Evolutionary conservation across 2,888 invertebrate genomes (phyloP).

Genomic region (Eristalinus aeneus): DNA sequence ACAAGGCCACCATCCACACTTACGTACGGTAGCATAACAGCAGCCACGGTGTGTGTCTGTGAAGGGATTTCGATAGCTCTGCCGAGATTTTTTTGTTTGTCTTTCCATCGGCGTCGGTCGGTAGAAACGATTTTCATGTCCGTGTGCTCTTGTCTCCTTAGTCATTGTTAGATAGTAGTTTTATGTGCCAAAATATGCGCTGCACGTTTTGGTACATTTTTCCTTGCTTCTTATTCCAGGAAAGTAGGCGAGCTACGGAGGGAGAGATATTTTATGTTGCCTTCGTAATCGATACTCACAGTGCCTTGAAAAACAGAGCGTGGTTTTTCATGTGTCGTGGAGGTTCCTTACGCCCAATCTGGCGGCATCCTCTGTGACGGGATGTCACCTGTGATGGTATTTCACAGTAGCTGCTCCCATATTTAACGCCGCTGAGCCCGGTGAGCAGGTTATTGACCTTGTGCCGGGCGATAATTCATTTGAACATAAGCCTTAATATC

Average conservation of each 20-base stretch:
- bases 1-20: neutral
- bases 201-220: slow-evolving; percentile 33
- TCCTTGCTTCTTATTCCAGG: neutral
- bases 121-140: slow-evolving; percentile 24
- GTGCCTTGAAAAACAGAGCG: slow-evolving; percentile 6
- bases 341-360: neutral
- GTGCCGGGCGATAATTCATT: slow-evolving; percentile 26
- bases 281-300: slow-evolving; percentile 42
- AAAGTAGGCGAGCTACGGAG: slow-evolving; percentile 11
- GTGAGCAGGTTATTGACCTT: slow-evolving; percentile 45
- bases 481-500: slow-evolving; percentile 13
- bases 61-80: slow-evolving; percentile 22
- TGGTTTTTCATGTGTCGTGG: neutral
- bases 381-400: slow-evolving; percentile 34
- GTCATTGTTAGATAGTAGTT: slow-evolving; percentile 43
- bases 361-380: neutral
- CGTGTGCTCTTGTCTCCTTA: slow-evolving; percentile 30
- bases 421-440: slow-evolving; percentile 33
- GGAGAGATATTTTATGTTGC: slow-evolving; percentile 32
- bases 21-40: neutral
- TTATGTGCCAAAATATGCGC: slow-evolving; percentile 61
- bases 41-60: neutral
- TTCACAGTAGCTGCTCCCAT: neutral
- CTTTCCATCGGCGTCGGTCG: neutral
- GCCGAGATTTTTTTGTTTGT: slow-evolving; percentile 17